phyloP scores from a whole-genome alignment of 2,113 vertebrate genomes.

The Pangasianodon hypophthalmus region DNA sequence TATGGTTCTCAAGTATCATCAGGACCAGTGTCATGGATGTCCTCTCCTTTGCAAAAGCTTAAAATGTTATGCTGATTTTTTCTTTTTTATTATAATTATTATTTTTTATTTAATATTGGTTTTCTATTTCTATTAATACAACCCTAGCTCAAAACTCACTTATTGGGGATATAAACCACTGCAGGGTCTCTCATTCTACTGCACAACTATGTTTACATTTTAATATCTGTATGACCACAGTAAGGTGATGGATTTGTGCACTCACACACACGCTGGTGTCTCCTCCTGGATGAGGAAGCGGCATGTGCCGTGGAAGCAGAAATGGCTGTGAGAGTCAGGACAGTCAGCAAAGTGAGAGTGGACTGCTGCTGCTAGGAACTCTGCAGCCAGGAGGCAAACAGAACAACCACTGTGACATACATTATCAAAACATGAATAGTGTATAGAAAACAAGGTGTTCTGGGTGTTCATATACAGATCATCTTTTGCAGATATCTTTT shows the following conservation, averaged over 20 bases:
- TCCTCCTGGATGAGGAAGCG: constrained; percentile 86
- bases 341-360: constrained; percentile 87
- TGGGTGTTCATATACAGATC: not conserved
- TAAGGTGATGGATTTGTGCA: constrained; percentile 25
- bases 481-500: not conserved
- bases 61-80: not conserved
- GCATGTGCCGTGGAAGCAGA: constrained; percentile 89
- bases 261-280: constrained; percentile 87
- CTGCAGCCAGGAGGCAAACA: constrained; percentile 58
- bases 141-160: not conserved
- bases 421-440: not conserved
- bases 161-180: not conserved
- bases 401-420: not conserved
- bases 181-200: not conserved
- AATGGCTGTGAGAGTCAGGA: constrained; percentile 82
- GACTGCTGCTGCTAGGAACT: constrained; percentile 83
- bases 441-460: not conserved
- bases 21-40: not conserved
- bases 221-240: not conserved
- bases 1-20: not conserved
- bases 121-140: not conserved
- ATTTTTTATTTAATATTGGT: not conserved
- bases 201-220: not conserved
- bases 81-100: not conserved
- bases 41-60: not conserved